Evolutionary conservation across 2,888 invertebrate species (phyloP), one percentile per base, ranked within the genome.

Genomic region (Zhuqinia jingwanae): DNA sequence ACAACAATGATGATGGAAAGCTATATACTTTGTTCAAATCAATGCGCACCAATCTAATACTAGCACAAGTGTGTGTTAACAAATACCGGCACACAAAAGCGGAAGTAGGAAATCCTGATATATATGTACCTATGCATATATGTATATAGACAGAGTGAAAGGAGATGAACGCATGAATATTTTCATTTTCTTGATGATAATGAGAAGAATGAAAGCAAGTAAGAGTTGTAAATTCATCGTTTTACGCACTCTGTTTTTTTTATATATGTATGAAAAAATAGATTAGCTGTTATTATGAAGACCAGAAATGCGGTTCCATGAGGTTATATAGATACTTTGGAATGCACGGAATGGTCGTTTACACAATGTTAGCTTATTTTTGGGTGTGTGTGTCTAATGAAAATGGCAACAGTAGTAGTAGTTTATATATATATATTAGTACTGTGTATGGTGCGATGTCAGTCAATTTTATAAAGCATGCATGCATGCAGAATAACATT

Each of bases 271-370:
- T n/a, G n/a, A n/a, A 13, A 63, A 63, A 63, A 63, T 30, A 30
- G n/a, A 63, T 63, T 63, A 63, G 60, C 30, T 63, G 15, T n/a
- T 13, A 0, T 2, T 63, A n/a, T 3, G 8, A 68, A 65, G 45
- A 27, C 60, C 42, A n/a, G 3, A 45, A 68, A 20, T 45, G 20
- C 45, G 27, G 30, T 53, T 53, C 6, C 53, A 27, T 10, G 53
- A 50, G 30, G 27, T 53, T 75, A 75, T 53, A 68, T 42, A 45
- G 20, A 20, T 30, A 47, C 22, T 76, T 42, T 76, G 63, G 78
- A 60, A 78, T 78, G 78, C 47, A 63, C 22, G 78, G 63, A 78
- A 78, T 78, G 60, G 60, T n/a, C 56, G 60, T 63, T 78, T 78
- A 60, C 47, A 63, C 63, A 78, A 78, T 60, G 60, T 47, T 56